These are phyloP conservation scores for Griposia aprilina DNA, from an alignment of 2,888 invertebrate species.

Conservation along the genomic window DNA sequence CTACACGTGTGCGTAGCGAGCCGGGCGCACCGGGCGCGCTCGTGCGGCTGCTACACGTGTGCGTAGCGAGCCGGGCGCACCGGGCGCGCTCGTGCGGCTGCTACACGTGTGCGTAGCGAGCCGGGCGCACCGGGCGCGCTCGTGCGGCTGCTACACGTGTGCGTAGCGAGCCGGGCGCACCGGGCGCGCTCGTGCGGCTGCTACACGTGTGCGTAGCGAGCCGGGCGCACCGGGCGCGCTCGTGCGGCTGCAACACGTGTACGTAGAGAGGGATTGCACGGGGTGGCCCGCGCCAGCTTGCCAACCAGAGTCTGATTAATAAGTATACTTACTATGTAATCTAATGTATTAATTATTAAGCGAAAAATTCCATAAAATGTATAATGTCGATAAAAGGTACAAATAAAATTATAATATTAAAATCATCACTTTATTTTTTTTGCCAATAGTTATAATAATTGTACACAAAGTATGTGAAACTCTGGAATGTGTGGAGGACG, in stretches of 20 bases:
- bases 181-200: too few species aligned
- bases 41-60: too few species aligned
- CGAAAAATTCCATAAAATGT: constrained; percentile 73
- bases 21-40: background rate
- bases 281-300: constrained; percentile 73
- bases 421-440: constrained; percentile 77
- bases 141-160: too few species aligned
- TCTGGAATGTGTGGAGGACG: constrained; percentile 57
- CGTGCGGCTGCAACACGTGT: background rate
- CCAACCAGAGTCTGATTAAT: constrained; percentile 85
- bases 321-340: constrained; percentile 70
- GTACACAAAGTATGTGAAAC: constrained; percentile 71
- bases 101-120: background rate
- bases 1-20: background rate
- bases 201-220: too few species aligned
- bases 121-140: background rate
- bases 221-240: background rate
- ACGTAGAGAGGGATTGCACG: background rate
- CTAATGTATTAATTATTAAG: constrained; percentile 61
- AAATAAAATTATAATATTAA: constrained; percentile 80
- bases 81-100: background rate
- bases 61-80: background rate
- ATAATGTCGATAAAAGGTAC: constrained; percentile 73
- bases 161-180: background rate
- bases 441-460: constrained; percentile 54